phyloP scores from a whole-genome alignment of 1,140 invertebrate species.

The Chironomus tepperi region DNA sequence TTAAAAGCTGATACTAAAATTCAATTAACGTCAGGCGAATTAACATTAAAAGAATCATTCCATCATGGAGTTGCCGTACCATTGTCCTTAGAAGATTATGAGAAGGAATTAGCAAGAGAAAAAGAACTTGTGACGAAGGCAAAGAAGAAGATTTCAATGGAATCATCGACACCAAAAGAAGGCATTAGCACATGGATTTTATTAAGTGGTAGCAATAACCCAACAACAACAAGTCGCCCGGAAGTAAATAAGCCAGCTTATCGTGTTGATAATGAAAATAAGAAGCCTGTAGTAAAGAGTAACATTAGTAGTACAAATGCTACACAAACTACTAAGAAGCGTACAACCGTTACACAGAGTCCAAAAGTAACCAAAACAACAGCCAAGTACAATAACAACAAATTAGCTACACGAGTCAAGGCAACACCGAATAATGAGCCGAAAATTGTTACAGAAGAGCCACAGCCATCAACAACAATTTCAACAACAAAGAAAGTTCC shows the following conservation, averaged over 20 bases:
- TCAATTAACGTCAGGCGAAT: background rate
- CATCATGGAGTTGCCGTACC: constrained; percentile 51
- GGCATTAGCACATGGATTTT: constrained; percentile 67
- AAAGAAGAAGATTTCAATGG: constrained; percentile 36
- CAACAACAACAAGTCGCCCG: constrained; percentile 33
- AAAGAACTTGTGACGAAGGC: constrained; percentile 21
- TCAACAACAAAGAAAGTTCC: constrained; percentile 28
- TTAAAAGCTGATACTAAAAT: background rate
- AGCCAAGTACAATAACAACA: constrained; percentile 25
- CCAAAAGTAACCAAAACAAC: constrained; percentile 22
- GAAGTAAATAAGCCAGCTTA: constrained; percentile 32
- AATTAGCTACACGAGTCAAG: constrained; percentile 26
- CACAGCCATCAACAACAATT: constrained; percentile 32
- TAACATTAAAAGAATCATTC: constrained; percentile 39
- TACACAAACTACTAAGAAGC: constrained; percentile 31
- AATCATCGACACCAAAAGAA: constrained; percentile 50
- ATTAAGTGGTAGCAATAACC: constrained; percentile 46
- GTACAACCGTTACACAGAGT: constrained; percentile 28
- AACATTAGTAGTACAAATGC: constrained; percentile 33
- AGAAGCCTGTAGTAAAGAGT: constrained; percentile 31
- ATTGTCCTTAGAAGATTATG: constrained; percentile 44
- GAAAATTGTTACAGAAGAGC: constrained; percentile 27
- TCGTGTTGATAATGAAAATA: constrained; percentile 25
- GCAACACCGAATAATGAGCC: constrained; percentile 24
- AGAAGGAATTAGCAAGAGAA: constrained; percentile 37